Evolutionary conservation across 2,797 vertebrate genomes (phyloP).

Genomic region (Neopelma chrysocephalum): DNA sequence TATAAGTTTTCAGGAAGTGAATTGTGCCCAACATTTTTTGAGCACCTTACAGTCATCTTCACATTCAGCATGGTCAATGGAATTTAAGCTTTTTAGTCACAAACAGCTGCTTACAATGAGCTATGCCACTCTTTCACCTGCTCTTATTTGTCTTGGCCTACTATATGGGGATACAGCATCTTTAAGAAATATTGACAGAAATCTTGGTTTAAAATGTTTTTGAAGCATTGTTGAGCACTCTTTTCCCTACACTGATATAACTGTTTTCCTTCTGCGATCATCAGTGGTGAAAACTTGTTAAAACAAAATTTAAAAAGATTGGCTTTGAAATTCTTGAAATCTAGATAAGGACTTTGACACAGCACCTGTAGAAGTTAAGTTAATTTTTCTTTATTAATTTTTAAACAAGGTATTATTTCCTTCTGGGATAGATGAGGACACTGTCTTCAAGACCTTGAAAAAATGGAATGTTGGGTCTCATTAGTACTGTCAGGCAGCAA

Average conservation of each 20-base stretch:
- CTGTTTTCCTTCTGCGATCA: background rate
- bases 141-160: background rate
- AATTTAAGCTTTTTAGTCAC: background rate
- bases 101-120: background rate
- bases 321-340: background rate
- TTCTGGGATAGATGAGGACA: background rate
- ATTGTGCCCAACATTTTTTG: background rate
- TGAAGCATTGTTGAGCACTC: background rate
- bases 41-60: background rate
- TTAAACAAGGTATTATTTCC: conserved; percentile 30
- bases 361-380: background rate
- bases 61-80: background rate
- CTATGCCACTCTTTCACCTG: background rate
- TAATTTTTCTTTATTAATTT: conserved; percentile 40
- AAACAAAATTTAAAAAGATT: background rate
- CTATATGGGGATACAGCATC: background rate
- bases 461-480: background rate
- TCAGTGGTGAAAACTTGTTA: background rate
- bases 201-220: background rate
- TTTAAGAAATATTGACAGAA: background rate
- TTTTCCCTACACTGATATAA: background rate
- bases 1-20: background rate
- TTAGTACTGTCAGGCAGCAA: background rate
- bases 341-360: background rate
- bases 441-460: conserved; percentile 16